Evolutionary conservation across 1,140 invertebrate genomes (phyloP).

Genomic region (Sarcophaga peregrina): DNA sequence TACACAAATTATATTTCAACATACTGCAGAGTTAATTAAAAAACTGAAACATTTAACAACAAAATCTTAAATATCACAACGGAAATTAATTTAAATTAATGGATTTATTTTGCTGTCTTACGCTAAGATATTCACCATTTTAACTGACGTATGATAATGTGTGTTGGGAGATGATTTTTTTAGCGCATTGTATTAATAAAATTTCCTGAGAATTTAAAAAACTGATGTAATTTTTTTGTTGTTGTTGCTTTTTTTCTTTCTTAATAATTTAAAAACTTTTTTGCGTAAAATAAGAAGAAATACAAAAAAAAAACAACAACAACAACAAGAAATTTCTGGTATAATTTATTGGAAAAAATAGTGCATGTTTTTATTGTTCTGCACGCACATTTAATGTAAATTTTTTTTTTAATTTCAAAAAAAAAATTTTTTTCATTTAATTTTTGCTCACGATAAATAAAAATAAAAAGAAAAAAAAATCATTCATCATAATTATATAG

Average conservation of each 20-base stretch:
- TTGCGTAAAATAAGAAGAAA: background rate
- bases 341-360: constrained; percentile 24
- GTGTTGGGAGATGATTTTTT: too few species aligned
- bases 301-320: background rate
- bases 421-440: background rate
- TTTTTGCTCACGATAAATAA: background rate
- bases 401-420: background rate
- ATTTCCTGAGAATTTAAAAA: background rate
- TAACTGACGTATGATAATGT: too few species aligned
- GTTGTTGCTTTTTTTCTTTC: background rate
- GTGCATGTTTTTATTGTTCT: constrained; percentile 13
- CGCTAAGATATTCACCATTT: too few species aligned
- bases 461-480: background rate
- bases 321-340: constrained; percentile 16
- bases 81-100: constrained; percentile 16
- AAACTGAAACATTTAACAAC: too few species aligned
- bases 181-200: background rate
- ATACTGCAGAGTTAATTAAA: too few species aligned
- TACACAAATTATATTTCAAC: background rate
- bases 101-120: background rate
- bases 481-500: constrained; percentile 22
- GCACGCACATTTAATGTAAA: constrained; percentile 37
- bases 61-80: background rate
- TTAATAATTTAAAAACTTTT: background rate
- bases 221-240: background rate